These are phyloP conservation scores for Chaetura pelagica DNA, from an alignment of 2,113 vertebrate genomes.

Conservation along the genomic window DNA sequence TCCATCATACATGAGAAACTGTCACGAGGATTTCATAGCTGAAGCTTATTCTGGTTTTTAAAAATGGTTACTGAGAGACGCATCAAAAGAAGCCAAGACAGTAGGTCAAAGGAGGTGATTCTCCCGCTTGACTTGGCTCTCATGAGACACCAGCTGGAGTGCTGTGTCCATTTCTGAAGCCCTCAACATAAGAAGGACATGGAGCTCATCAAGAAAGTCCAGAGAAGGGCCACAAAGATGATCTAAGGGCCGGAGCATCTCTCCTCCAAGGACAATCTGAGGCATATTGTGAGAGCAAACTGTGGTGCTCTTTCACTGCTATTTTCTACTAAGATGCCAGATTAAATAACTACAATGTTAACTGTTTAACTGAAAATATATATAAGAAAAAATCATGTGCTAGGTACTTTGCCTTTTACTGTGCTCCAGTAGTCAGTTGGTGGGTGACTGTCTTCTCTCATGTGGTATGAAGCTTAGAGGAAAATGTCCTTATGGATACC, in stretches of 20 bases:
- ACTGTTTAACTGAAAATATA: not conserved
- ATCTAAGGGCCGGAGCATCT: no score
- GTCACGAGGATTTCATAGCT: not conserved
- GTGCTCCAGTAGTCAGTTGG: not conserved
- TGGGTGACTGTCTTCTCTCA: not conserved
- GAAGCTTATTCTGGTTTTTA: not conserved
- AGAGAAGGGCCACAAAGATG: no score
- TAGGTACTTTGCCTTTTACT: not conserved
- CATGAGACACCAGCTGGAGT: no score
- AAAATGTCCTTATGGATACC: not conserved
- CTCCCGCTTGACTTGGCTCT: no score
- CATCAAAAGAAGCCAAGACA: no score
- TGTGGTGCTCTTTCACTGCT: not conserved
- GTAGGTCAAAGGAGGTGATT: no score
- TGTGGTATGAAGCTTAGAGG: not conserved
- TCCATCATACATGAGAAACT: not conserved
- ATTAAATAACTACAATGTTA: not conserved
- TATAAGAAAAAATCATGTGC: not conserved
- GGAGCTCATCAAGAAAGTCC: no score
- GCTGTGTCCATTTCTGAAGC: no score
- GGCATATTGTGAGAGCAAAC: not conserved
- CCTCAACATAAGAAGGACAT: no score
- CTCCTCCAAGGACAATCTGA: no score
- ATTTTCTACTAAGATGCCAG: not conserved
- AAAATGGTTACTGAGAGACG: not conserved